phyloP scores from a whole-genome alignment of 2,797 vertebrate genomes.

The Furcifer pardalis region DNA sequence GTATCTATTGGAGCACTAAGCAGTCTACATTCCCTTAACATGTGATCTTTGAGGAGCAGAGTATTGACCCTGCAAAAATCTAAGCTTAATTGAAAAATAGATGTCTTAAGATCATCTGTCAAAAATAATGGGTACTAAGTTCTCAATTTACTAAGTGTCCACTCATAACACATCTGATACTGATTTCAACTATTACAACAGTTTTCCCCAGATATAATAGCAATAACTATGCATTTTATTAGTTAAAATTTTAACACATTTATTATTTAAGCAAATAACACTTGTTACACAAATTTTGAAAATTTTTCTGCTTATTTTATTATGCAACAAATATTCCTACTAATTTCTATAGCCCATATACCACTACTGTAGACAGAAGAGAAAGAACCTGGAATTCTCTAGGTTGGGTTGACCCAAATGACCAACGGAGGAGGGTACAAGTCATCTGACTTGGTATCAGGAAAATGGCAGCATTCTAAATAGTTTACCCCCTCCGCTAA shows the following conservation, averaged over 20 bases:
- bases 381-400: not conserved
- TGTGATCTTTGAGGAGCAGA: not conserved
- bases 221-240: not conserved
- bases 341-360: not conserved
- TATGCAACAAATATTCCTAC: not conserved
- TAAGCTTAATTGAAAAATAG: not conserved
- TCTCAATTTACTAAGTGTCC: not conserved
- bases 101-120: not conserved
- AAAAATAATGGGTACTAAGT: not conserved
- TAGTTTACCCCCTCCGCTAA: not conserved
- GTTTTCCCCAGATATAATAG: not conserved
- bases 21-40: too few relatives aligned
- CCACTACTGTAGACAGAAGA: not conserved
- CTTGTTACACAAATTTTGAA: not conserved
- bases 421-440: not conserved
- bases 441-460: not conserved
- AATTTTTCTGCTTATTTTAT: not conserved
- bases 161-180: not conserved
- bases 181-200: not conserved
- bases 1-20: too few relatives aligned
- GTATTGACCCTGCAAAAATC: not conserved
- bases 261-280: slow-evolving; percentile 1
- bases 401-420: not conserved
- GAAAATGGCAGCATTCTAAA: not conserved
- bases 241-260: slow-evolving; percentile 9